These are phyloP conservation scores for Bembecia ichneumoniformis DNA, from an alignment of 2,888 invertebrate species.

Conservation along the genomic window DNA sequence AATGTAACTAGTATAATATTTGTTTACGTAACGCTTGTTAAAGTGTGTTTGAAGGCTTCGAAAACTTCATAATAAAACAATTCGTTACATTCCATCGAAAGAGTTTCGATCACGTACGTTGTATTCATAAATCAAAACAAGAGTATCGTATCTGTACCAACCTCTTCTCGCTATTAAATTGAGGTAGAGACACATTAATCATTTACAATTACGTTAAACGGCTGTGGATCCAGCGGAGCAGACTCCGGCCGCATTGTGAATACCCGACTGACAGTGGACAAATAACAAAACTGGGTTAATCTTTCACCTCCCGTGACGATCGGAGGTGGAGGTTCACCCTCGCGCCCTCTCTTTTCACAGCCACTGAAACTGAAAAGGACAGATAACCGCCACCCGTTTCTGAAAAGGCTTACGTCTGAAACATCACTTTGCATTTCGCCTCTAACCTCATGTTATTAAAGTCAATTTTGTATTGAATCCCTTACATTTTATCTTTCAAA, in stretches of 20 bases:
- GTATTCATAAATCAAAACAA: constrained; percentile 52
- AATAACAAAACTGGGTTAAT: constrained; percentile 74
- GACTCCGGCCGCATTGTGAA: constrained; percentile 67
- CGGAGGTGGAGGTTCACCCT: constrained; percentile 57
- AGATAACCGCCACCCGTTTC: constrained; percentile 23
- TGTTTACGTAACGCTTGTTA: background rate
- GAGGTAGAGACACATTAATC: constrained; percentile 46
- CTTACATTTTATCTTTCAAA: constrained; percentile 52
- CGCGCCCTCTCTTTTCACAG: constrained; percentile 38
- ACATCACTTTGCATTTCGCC: constrained; percentile 9
- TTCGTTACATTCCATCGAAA: constrained; percentile 20
- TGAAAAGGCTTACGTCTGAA: constrained; percentile 33
- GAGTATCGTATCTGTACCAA: constrained; percentile 51
- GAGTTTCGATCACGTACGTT: constrained; percentile 28
- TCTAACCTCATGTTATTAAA: constrained; percentile 27
- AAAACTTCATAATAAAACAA: constrained; percentile 5
- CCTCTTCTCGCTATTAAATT: constrained; percentile 53
- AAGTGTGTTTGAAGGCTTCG: background rate
- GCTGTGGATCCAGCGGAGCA: constrained; percentile 55
- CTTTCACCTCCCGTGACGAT: constrained; percentile 63
- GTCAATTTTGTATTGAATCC: constrained; percentile 29
- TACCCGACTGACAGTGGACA: constrained; percentile 72
- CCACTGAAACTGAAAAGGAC: constrained; percentile 51
- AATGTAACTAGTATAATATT: background rate
- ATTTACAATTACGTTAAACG: constrained; percentile 71